Conservation (phyloP, 37 sponge, comb jelly and placozoan species). For the Mnemiopsis leidyi region DNA sequence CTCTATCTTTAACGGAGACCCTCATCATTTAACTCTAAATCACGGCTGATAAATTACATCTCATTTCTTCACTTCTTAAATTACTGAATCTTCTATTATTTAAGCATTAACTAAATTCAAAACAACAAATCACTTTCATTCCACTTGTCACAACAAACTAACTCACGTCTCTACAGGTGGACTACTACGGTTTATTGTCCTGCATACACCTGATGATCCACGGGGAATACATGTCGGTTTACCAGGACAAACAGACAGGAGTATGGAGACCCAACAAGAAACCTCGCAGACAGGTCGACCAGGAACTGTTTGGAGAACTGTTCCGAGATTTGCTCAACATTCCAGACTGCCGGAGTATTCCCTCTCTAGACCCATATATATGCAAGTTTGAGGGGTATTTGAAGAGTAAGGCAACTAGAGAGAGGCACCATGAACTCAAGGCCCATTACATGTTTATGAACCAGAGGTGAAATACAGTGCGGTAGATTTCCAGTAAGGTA, state of each 20-base stretch:
- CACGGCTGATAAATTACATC: too few species aligned
- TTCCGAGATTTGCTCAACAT: slow-evolving; percentile 16
- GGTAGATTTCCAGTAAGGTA: too few species aligned
- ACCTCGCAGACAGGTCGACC: slow-evolving; percentile 7
- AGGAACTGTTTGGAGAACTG: slow-evolving; percentile 12
- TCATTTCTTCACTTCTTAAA: too few species aligned
- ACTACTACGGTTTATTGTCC: slow-evolving; percentile 47
- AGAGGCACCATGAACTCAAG: neutral
- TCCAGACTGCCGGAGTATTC: slow-evolving; percentile 28
- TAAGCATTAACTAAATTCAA: too few species aligned
- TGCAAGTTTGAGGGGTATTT: neutral
- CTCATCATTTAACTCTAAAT: too few species aligned
- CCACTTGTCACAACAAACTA: too few species aligned
- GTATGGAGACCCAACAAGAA: slow-evolving; percentile 23
- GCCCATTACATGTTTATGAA: slow-evolving; percentile 38
- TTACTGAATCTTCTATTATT: too few species aligned
- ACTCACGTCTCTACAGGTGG: too few species aligned
- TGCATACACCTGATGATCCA: slow-evolving; percentile 59
- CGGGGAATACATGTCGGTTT: slow-evolving; percentile 42
- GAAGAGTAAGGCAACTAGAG: neutral
- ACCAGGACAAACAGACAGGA: neutral
- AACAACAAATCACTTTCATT: too few species aligned
- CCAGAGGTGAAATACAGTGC: too few species aligned
- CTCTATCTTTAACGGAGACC: too few species aligned
- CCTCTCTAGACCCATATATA: neutral